Conservation (phyloP, 2,113 vertebrate species). For the Empidonax traillii region DNA sequence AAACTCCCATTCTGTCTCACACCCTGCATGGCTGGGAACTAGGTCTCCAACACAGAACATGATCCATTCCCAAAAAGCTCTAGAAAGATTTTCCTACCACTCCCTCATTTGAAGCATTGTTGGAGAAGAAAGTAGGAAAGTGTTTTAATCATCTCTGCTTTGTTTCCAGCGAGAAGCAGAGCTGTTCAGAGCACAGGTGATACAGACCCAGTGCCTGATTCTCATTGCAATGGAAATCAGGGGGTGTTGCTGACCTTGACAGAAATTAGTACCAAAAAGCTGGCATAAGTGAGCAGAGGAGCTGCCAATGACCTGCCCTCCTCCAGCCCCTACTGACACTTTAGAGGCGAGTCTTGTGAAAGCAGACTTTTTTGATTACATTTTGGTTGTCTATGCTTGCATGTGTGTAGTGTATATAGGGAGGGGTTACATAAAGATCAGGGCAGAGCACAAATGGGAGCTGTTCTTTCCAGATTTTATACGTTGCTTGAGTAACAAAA, state of each 20-base stretch:
- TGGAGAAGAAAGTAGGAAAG: neutral
- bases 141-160: neutral
- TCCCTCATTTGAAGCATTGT: neutral
- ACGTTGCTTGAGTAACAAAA: neutral
- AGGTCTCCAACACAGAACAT: neutral
- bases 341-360: neutral
- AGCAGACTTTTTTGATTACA: neutral
- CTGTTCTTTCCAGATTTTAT: conserved; percentile 19
- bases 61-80: neutral
- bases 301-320: neutral
- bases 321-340: neutral
- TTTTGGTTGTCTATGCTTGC: neutral
- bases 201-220: neutral
- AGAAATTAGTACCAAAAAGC: neutral
- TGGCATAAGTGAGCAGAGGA: neutral
- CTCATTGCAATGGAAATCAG: neutral
- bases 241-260: neutral
- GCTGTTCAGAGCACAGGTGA: neutral
- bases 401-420: neutral
- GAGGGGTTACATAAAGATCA: neutral
- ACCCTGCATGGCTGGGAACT: neutral
- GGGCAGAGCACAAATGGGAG: neutral
- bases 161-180: neutral
- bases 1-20: neutral
- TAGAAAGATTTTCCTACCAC: neutral